phyloP scores from a whole-genome alignment of 1,140 invertebrate species.

The Stenopsyche tienmushanensis region DNA sequence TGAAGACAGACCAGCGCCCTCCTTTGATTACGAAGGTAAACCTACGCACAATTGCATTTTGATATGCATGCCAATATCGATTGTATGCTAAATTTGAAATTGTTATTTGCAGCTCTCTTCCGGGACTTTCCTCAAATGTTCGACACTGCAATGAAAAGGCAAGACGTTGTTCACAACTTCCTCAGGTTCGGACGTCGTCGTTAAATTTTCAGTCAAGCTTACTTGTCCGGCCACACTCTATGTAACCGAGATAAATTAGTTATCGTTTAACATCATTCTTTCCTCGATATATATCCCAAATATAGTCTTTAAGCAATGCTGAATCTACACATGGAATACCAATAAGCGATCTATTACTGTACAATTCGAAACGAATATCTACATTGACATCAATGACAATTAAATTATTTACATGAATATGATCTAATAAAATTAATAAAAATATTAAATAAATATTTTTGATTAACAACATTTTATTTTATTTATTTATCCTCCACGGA shows the following conservation, averaged over 20 bases:
- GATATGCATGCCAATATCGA: background rate
- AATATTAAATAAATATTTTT: no score
- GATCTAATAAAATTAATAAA: no score
- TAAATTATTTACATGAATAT: no score
- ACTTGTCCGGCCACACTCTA: conserved; percentile 29
- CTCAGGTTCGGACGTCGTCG: conserved; percentile 72
- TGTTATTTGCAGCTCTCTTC: conserved; percentile 46
- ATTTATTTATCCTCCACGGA: no score
- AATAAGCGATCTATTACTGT: no score
- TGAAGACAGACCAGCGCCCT: conserved; percentile 44
- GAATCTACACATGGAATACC: no score
- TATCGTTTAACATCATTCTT: background rate
- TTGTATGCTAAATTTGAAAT: background rate
- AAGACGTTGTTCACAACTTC: conserved; percentile 81
- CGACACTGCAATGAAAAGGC: conserved; percentile 70
- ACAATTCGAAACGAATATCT: no score
- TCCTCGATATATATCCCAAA: background rate
- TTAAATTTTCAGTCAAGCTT: conserved; percentile 41
- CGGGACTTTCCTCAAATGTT: conserved; percentile 55
- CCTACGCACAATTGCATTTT: background rate
- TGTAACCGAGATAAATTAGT: background rate
- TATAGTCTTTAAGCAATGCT: no score
- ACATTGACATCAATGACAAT: no score
- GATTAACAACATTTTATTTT: no score
- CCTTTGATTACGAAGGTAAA: conserved; percentile 34